Evolutionary conservation across 2,888 invertebrate genomes (phyloP), one percentile per base, ranked within the genome.

Genomic region (Macaria notata): DNA sequence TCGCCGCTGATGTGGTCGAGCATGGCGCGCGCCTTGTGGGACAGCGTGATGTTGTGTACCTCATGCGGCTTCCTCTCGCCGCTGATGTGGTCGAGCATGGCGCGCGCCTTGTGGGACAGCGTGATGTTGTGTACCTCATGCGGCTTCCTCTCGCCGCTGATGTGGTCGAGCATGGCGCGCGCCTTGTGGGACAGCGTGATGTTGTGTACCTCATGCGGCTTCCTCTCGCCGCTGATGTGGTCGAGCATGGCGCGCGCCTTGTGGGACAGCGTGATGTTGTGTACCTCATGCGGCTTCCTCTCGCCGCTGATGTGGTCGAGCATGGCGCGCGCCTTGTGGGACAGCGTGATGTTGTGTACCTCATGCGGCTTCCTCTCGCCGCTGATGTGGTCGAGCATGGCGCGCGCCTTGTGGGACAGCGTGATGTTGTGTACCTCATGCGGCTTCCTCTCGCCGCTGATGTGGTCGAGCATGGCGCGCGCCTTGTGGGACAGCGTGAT

Each of bases 201-300:
- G 38, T 93, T 93, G 67, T 96, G 7, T 36, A 86, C 88, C 77
- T 82, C 70, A 52, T 78, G 75, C 41, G 77, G 70, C 53, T 79
- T 84, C 42, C 70, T 79, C 52, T 84, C 79, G 4, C 82, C 81
- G 2, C 78, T 74, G 8, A 91, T 88, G 30, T 77, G 81, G 3
- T 76, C 70, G 49, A 93, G 79, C 82, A 87, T 86, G 8, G 80
- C 82, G 52, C 93, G 79, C 0, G 93, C 88, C 46, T 90, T 88
- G 42, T 90, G 89, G 0, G 93, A 92, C 1, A 94, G 72, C 49
- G 92, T 88, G 3, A 94, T 90, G 38, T 93, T 93, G 67, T 96
- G 7, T 36, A 86, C 88, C 77, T 82, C 70, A 52, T 78, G 75
- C 41, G 77, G 70, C 53, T 79, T 84, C 42, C 70, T 79, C 52